Percentiles rank a stretch among this genome's conserved stretches.
phyloP scores from a whole-genome alignment of 2,113 vertebrate genomes.

The Cinclus mexicanus region DNA sequence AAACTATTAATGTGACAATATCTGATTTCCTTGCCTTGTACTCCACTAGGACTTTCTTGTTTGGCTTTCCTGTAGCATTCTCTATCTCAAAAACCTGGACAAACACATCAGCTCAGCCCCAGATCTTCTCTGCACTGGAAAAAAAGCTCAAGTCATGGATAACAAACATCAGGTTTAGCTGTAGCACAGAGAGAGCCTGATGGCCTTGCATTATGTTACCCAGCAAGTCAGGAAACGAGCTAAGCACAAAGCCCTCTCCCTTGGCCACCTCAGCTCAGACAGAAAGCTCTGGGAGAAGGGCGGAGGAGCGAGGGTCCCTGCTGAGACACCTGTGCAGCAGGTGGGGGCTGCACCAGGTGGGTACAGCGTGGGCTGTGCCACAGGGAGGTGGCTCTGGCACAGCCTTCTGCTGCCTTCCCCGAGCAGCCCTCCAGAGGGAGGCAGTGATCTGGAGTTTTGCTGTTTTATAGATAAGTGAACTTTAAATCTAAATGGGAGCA shows the following conservation, averaged over 20 bases:
- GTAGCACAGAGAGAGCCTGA: background rate
- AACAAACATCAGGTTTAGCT: background rate
- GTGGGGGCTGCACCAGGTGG: fast-evolving
- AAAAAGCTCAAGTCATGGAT: background rate
- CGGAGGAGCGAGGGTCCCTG: fast-evolving
- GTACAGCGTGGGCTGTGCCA: fast-evolving
- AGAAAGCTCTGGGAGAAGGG: fast-evolving
- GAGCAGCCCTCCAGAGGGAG: background rate
- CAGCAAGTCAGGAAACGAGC: background rate
- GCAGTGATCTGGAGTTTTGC: too few species aligned
- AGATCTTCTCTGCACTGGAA: background rate
- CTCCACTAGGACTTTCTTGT: background rate
- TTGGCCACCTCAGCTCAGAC: background rate
- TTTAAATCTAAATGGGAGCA: background rate
- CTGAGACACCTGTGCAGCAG: background rate
- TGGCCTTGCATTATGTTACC: background rate
- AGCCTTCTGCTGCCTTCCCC: background rate
- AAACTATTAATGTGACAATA: background rate
- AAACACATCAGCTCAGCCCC: background rate
- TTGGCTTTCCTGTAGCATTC: background rate
- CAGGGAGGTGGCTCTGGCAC: background rate
- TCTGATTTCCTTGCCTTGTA: background rate
- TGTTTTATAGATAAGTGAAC: background rate
- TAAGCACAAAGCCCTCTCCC: background rate
- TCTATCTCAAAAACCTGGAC: background rate